These are phyloP conservation scores for Flexamia atlantica DNA, from an alignment of 2,888 invertebrate genomes.

Conservation along the genomic window DNA sequence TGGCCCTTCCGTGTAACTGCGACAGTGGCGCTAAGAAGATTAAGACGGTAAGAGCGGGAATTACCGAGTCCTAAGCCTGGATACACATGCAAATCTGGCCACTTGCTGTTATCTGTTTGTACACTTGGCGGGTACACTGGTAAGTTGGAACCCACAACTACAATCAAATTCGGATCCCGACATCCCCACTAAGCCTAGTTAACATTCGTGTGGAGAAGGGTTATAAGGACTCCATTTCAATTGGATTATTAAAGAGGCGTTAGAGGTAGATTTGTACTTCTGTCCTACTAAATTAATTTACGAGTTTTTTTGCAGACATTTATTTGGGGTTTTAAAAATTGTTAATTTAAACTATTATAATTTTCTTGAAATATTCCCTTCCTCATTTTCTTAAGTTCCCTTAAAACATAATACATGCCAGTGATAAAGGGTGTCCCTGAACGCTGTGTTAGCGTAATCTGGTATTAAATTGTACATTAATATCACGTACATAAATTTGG, in stretches of 20 bases:
- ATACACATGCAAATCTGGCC: constrained; percentile 56
- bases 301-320: too few relatives aligned
- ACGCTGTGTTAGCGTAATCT: too few relatives aligned
- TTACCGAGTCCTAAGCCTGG: constrained; percentile 48
- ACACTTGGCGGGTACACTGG: constrained; percentile 54
- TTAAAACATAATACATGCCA: too few relatives aligned
- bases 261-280: background rate
- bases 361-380: too few relatives aligned
- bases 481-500: too few relatives aligned
- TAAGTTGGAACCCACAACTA: constrained; percentile 40
- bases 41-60: constrained; percentile 47
- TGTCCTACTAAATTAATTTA: too few relatives aligned
- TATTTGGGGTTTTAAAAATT: too few relatives aligned
- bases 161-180: constrained; percentile 55
- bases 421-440: too few relatives aligned
- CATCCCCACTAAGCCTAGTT: constrained; percentile 44
- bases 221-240: background rate
- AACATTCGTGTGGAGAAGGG: constrained; percentile 19
- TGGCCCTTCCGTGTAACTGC: constrained; percentile 26
- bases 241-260: background rate
- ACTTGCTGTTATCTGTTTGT: constrained; percentile 50
- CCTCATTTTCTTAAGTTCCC: too few relatives aligned
- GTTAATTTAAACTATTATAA: too few relatives aligned
- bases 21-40: constrained; percentile 50
- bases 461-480: too few relatives aligned